phyloP scores from a whole-genome alignment of 2,888 invertebrate genomes.

The Hypena proboscidalis region DNA sequence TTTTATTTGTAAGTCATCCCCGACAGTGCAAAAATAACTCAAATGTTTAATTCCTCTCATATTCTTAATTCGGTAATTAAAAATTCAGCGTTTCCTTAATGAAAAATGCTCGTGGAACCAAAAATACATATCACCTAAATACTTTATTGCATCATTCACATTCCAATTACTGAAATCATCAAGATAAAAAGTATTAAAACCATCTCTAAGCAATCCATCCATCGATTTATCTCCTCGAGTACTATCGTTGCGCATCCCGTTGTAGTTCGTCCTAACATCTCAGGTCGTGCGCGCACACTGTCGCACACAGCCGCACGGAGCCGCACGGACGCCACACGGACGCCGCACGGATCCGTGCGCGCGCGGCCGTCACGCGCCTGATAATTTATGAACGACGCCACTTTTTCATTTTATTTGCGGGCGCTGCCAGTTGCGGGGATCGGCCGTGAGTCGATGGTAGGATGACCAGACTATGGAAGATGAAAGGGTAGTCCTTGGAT shows the following conservation, averaged over 20 bases:
- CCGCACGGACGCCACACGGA: slow-evolving; percentile 26
- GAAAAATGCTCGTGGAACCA: too few species aligned
- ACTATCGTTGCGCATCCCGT: too few species aligned
- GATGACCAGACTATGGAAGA: not conserved
- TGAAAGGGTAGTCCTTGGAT: slow-evolving; percentile 15
- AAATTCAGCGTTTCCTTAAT: too few species aligned
- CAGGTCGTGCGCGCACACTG: too few species aligned
- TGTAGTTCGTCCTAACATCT: too few species aligned
- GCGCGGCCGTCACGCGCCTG: slow-evolving; percentile 55
- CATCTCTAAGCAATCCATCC: slow-evolving; percentile 19
- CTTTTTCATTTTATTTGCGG: slow-evolving; percentile 62
- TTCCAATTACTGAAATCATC: slow-evolving; percentile 6
- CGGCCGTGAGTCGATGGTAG: slow-evolving; percentile 37
- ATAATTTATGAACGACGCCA: slow-evolving; percentile 64
- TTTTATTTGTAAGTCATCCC: too few species aligned
- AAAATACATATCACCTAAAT: too few species aligned
- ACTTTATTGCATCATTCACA: not conserved
- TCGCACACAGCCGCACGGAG: not conserved
- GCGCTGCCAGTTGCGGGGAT: slow-evolving; percentile 48
- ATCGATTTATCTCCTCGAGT: slow-evolving; percentile 42
- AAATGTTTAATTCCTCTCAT: too few species aligned
- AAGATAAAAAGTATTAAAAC: too few species aligned
- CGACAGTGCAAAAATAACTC: too few species aligned
- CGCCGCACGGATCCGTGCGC: slow-evolving; percentile 19
- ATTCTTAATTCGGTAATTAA: too few species aligned